phyloP scores from a whole-genome alignment of 2,797 vertebrate genomes.

The Poeciliopsis infans region DNA sequence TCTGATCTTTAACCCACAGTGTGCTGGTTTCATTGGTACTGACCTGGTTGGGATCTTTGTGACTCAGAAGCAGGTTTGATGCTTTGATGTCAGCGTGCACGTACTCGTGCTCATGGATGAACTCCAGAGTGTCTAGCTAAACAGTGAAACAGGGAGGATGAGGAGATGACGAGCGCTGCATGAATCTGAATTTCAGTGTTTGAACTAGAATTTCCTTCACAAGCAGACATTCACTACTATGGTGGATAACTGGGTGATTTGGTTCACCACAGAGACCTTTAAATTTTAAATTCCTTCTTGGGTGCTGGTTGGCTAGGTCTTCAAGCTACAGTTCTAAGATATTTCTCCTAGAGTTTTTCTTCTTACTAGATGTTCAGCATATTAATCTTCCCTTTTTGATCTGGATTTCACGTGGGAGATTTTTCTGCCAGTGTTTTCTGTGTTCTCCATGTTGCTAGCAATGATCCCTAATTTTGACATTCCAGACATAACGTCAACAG shows the following conservation, averaged over 20 bases:
- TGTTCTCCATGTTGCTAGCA: neutral
- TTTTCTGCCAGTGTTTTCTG: neutral
- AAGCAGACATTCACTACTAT: neutral
- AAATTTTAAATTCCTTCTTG: neutral
- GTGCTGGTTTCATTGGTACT: slow-evolving; percentile 25
- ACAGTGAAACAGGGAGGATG: slow-evolving; percentile 9
- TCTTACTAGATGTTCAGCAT: neutral
- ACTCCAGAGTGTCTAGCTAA: slow-evolving; percentile 93
- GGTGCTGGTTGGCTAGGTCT: neutral
- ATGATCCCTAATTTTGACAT: neutral
- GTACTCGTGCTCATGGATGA: slow-evolving; percentile 94
- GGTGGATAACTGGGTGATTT: neutral
- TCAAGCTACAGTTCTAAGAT: neutral
- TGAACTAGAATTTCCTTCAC: neutral
- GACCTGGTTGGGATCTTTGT: slow-evolving; percentile 92
- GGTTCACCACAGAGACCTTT: neutral
- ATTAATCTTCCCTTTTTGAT: neutral
- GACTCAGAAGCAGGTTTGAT: slow-evolving; percentile 91
- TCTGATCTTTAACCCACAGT: neutral
- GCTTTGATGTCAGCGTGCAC: slow-evolving; percentile 97
- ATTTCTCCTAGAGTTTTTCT: neutral
- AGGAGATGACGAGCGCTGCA: neutral
- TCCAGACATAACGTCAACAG: neutral
- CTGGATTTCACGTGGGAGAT: neutral
- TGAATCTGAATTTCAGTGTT: neutral